Conservation (phyloP, 1,140 invertebrate species). For the Musca vetustissima region DNA sequence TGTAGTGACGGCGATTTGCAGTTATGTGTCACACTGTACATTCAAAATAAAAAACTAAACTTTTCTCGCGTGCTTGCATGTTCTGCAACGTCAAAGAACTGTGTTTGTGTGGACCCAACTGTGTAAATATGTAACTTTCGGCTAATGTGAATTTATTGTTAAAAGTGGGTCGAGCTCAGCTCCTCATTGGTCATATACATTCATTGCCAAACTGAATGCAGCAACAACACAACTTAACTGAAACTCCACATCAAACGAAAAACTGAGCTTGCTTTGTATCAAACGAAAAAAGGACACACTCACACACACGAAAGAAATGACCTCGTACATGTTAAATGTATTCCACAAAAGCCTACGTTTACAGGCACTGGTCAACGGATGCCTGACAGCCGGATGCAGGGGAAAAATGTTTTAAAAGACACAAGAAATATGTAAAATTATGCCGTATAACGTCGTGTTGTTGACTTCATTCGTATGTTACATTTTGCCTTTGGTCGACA, state of each 20-base stretch:
- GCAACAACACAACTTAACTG: neutral
- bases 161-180: slow-evolving; percentile 25
- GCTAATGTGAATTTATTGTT: slow-evolving; percentile 56
- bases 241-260: slow-evolving; percentile 12
- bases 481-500: too few relatives aligned
- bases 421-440: slow-evolving; percentile 6
- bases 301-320: neutral
- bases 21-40: too few relatives aligned
- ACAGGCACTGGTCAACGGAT: slow-evolving; percentile 18
- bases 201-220: neutral
- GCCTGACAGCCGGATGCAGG: slow-evolving; percentile 14
- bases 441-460: slow-evolving; percentile 5
- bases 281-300: neutral
- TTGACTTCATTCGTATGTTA: slow-evolving; percentile 8
- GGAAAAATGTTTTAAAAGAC: neutral
- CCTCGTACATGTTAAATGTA: slow-evolving; percentile 12
- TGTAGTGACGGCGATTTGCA: too few relatives aligned
- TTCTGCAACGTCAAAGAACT: slow-evolving; percentile 3
- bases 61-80: neutral
- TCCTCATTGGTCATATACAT: slow-evolving; percentile 3
- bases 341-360: slow-evolving; percentile 19
- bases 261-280: neutral
- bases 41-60: too few relatives aligned
- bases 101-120: slow-evolving; percentile 33
- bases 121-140: slow-evolving; percentile 53